A percentile compares a stretch with the other conserved stretches of the same genome.
These are phyloP conservation scores for Thinocorus orbignyianus DNA, from an alignment of 2,113 vertebrate genomes.

Conservation along the genomic window DNA sequence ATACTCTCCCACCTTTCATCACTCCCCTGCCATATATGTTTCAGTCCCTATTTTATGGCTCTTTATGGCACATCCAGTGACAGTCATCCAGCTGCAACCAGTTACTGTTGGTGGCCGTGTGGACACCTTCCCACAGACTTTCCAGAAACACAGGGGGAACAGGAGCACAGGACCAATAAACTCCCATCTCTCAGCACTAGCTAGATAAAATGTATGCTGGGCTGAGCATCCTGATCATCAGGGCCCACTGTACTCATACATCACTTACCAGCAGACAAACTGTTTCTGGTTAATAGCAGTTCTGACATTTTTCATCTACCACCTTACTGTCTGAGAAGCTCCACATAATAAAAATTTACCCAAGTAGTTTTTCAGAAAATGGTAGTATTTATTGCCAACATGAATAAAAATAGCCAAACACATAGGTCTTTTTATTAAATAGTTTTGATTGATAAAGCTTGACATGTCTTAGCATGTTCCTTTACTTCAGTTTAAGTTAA, in stretches of 20 bases:
- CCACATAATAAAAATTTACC: background rate
- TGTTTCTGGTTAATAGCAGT: background rate
- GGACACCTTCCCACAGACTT: fast-evolving
- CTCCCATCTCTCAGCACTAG: background rate
- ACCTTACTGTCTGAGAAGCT: background rate
- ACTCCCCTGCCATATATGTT: background rate
- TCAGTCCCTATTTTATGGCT: background rate
- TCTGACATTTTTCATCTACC: background rate
- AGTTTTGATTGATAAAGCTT: slow-evolving; percentile 46
- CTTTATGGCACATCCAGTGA: fast-evolving
- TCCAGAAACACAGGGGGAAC: background rate
- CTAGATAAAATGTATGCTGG: background rate
- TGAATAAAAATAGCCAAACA: background rate
- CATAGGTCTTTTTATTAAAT: background rate
- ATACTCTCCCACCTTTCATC: background rate
- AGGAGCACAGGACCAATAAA: background rate
- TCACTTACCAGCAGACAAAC: background rate
- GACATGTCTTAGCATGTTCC: background rate
- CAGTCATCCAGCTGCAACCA: fast-evolving
- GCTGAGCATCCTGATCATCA: background rate
- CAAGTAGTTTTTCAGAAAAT: background rate
- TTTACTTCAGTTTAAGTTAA: slow-evolving; percentile 7
- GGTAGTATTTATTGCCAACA: background rate
- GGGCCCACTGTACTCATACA: background rate
- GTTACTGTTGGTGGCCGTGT: fast-evolving